A percentile compares a stretch with the other conserved stretches of the same genome.
Conservation (phyloP, 2,888 invertebrate species). For the Hipparchia semele region DNA sequence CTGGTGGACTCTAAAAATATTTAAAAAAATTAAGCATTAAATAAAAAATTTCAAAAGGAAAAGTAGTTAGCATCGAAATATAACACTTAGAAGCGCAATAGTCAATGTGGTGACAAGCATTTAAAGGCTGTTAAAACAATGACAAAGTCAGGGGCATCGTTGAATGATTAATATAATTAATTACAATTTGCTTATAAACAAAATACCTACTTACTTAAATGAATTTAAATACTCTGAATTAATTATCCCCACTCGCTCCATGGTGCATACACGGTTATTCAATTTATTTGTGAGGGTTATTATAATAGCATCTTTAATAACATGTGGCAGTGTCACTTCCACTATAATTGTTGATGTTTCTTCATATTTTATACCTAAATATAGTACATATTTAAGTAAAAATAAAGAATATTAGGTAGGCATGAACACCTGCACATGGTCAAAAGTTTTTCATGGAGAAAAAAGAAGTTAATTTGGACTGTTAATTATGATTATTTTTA, state of each 20-base stretch:
- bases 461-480: neutral
- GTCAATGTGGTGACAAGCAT: no score
- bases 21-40: neutral
- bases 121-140: no score
- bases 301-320: constrained; percentile 9
- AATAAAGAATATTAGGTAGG: no score
- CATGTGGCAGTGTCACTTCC: constrained; percentile 25
- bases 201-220: constrained; percentile 27
- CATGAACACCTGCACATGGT: no score
- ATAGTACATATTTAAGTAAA: neutral
- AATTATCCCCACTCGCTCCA: neutral
- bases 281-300: constrained; percentile 31
- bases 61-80: no score
- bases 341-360: constrained; percentile 46
- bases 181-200: neutral
- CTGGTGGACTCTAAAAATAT: constrained; percentile 17
- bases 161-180: neutral
- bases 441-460: no score
- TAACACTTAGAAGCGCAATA: no score
- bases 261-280: constrained; percentile 10
- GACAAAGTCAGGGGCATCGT: no score
- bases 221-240: constrained; percentile 8
- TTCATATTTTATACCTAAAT: constrained; percentile 31
- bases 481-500: neutral
- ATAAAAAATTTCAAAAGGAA: neutral